Evolutionary conservation across 2,797 vertebrate genomes (phyloP), one percentile per base, ranked within the genome.

Genomic region (Rhodeus uyekii): DNA sequence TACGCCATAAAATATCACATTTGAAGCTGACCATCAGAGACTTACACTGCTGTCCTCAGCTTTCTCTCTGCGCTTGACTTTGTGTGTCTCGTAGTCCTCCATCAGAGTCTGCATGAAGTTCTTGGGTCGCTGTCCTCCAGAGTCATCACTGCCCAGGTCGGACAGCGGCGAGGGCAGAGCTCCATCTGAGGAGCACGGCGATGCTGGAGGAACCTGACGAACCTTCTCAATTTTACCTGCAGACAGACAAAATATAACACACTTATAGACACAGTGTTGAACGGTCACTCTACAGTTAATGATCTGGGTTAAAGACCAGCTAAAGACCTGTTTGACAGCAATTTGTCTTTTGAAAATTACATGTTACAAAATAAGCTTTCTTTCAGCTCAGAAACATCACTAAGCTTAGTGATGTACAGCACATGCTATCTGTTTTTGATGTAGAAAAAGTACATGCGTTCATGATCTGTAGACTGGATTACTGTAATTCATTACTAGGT

Each of bases 31-130:
- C 29, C 8, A 22, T 76, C 12, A 46, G 13, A 79, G 76, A 96
- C 97, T 98, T 92, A 99, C 98, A 84, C 95, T 98, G 92, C 95
- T 96, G 91, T 99, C 98, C 1, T 99, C 98, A 90, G 95, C 89
- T 85, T 96, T 96, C 89, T 99, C 97, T 84, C 96, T 94, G 89
- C 96, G 96, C 92, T 98, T 99, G 88, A 96, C 96, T 92, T 98
- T 99, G 94, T 98, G 97, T 55, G 94, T 96, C 93, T 99, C 97
- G 10, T 95, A 99, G 92, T 99, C 98, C 85, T 99, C 97, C 97
- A 99, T 95, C 44, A 99, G 96, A 0, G 97, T 99, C 94, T 99
- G 95, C 98, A 99, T 97, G 93, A 96, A 95, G 92, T 97, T 99
- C 92, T 97, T 99, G 89, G 97, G 95, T 27, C 96, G 91, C 80